phyloP scores from a whole-genome alignment of 2,113 vertebrate species.

The Saimiri boliviensis region DNA sequence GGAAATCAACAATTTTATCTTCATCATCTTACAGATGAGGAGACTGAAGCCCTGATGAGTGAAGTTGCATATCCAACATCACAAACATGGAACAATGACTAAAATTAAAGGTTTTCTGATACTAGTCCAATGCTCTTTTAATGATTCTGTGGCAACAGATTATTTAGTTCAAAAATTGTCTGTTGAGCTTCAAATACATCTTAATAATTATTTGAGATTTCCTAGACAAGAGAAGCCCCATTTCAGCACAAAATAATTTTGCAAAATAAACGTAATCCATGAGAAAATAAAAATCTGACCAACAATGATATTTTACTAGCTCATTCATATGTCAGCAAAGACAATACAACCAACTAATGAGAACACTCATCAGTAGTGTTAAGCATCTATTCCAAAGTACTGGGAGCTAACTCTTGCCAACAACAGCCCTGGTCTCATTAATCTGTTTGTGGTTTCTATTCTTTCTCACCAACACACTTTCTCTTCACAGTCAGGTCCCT shows the following conservation, averaged over 20 bases:
- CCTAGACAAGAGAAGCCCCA: background rate
- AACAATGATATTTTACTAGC: background rate
- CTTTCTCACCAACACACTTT: background rate
- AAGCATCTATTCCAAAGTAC: background rate
- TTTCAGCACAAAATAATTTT: slow-evolving; percentile 23
- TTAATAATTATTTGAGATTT: slow-evolving; percentile 23
- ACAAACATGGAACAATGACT: background rate
- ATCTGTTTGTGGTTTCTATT: background rate
- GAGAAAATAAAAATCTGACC: background rate
- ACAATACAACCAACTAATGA: background rate
- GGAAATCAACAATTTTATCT: background rate
- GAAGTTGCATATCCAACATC: background rate
- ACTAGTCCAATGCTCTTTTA: background rate
- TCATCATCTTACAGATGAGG: background rate
- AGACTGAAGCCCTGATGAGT: background rate
- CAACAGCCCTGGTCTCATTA: background rate
- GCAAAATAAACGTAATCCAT: background rate
- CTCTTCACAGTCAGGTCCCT: background rate
- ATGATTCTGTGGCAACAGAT: background rate
- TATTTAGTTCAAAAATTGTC: background rate
- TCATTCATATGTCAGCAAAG: background rate
- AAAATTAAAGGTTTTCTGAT: background rate
- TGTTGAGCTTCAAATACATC: background rate
- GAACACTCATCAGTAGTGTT: no score
- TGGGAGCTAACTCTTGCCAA: background rate